phyloP scores from a whole-genome alignment of 2,888 invertebrate species.

The Tinea semifulvella region DNA sequence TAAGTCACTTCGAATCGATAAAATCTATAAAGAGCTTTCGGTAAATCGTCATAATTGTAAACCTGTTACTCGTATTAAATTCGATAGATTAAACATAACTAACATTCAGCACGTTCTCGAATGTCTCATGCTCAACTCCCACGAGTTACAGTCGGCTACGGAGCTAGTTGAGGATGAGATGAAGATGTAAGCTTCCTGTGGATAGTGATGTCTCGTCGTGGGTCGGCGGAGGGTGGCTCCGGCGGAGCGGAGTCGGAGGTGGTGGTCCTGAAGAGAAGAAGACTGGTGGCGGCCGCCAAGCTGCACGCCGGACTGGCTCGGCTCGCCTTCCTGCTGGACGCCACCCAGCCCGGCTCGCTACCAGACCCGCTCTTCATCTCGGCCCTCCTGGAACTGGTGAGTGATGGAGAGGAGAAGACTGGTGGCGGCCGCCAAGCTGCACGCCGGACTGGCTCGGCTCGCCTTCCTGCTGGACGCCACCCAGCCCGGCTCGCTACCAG shows the following conservation, averaged over 20 bases:
- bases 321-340: constrained; percentile 92
- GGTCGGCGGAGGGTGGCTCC: constrained; percentile 82
- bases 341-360: constrained; percentile 93
- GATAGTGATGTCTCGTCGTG: constrained; percentile 71
- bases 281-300: constrained; percentile 79
- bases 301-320: constrained; percentile 90
- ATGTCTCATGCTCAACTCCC: no score
- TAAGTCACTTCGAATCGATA: no score
- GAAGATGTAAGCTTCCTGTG: not conserved
- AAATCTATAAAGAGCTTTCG: no score
- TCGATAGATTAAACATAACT: no score
- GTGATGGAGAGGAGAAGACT: constrained; percentile 81
- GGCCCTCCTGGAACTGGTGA: constrained; percentile 91
- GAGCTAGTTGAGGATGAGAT: no score
- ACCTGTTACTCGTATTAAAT: no score
- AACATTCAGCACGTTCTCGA: no score
- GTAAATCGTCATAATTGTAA: no score
- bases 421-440: constrained; percentile 80
- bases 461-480: constrained; percentile 94
- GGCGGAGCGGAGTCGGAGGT: constrained; percentile 82
- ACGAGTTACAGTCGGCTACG: no score
- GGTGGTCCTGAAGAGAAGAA: constrained; percentile 86
- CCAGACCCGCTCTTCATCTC: constrained; percentile 97
- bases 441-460: constrained; percentile 89
- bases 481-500: constrained; percentile 95